Base-by-base conservation (phyloP, 2,113 vertebrate genomes). In the Neotoma lepida region DNA sequence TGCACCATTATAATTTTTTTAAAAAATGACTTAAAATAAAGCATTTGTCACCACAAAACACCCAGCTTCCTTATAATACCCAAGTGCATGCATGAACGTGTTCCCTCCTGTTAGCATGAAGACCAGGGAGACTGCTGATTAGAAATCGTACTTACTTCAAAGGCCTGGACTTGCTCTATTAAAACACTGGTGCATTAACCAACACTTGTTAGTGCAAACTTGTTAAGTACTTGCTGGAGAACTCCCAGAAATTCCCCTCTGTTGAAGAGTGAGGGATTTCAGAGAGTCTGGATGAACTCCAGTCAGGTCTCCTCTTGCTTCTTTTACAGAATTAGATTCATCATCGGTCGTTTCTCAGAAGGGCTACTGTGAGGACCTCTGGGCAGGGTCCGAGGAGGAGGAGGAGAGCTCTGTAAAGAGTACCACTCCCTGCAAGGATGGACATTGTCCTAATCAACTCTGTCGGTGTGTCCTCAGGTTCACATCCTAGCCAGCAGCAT, bases 1-100 rank as follows among this genome's bases (percentile, higher is more conserved):
- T 18, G 30, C n/a, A 81, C 18, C 80, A 85, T 70, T 92, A 54
- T 39, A 81, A 44, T 92, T 88, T 92, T 81, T 51, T 54, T 78
- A 22, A 78, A 77, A 61, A 64, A 85, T 49, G 82, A 13, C 41
- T 66, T 20, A 77, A 91, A 96, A 86, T 58, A 78, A 77, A 56
- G 51, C n/a, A 64, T 78, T 70, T 86, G 68, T 33, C 91, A 81
- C 22, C 28, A 22, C 56, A 84, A 92, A 71, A 93, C 2, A 15
- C 12, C 56, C 30, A 82, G 35, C 4, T 93, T 94, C 4, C 13
- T 86, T 66, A 28, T 84, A 81, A 87, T 49, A 77, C 84, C 35
- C 35, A 63, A 91, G 18, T 1, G 56, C 13, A 10, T 82, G n/a
- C 80, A 61, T 41, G 56, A 61, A 44, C 26, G 22, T 20, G 49